Evolutionary conservation across 30 jellyfish, hydroid and myxozoan species (phyloP).

Genomic region (Catostylus mosaicus): DNA sequence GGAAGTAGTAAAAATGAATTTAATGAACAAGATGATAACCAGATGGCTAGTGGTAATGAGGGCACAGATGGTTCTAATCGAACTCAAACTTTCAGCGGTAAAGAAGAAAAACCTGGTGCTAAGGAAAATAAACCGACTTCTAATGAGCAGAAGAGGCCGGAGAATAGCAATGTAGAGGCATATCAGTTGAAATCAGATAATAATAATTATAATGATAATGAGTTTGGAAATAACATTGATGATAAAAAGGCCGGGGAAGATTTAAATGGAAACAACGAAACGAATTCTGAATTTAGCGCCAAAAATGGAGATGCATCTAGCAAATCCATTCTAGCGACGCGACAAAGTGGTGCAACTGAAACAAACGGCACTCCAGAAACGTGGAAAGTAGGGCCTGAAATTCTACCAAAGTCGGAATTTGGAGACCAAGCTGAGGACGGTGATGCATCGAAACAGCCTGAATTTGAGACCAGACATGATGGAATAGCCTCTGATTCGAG

Average conservation of each 20-base stretch:
- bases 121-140: neutral
- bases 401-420: neutral
- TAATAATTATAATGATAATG: no score
- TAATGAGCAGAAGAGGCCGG: neutral
- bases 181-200: neutral
- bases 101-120: neutral
- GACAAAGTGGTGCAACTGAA: no score
- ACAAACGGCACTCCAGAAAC: neutral
- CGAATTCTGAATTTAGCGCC: no score
- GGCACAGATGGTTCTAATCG: no score
- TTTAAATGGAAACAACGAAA: no score
- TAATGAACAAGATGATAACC: no score
- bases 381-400: neutral
- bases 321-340: no score
- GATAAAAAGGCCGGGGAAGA: no score
- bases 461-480: neutral
- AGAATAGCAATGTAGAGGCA: neutral
- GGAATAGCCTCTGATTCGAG: neutral
- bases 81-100: no score
- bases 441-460: neutral
- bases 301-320: no score
- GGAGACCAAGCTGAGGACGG: neutral
- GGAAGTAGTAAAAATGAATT: neutral
- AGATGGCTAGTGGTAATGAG: no score
- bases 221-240: no score